Evolutionary conservation across 2,888 invertebrate genomes (phyloP).

Genomic region (Amphipoea oculea): DNA sequence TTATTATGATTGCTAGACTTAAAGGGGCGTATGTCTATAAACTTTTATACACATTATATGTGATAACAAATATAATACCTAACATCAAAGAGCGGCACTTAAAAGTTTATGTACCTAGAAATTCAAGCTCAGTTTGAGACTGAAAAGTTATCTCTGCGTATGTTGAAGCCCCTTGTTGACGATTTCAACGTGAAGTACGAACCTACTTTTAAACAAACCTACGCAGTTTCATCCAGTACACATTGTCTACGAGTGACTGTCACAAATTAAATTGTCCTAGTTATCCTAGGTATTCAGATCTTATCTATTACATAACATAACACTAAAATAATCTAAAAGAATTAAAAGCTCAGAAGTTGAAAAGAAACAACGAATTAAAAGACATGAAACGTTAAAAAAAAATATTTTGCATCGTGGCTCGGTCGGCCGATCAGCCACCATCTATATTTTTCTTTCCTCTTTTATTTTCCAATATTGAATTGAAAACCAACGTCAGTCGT

Average conservation of each 20-base stretch:
- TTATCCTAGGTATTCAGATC: neutral
- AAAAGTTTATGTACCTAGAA: conserved; percentile 9
- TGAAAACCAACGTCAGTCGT: conserved; percentile 19
- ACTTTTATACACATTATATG: conserved; percentile 1
- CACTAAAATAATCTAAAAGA: neutral
- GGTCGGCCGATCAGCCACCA: neutral
- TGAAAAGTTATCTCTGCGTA: neutral
- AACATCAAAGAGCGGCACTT: neutral
- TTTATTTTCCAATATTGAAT: conserved; percentile 18
- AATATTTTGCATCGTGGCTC: neutral
- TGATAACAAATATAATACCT: conserved; percentile 8
- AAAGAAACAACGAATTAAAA: conserved; percentile 5
- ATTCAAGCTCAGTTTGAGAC: conserved; percentile 2
- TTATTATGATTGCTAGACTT: conserved; percentile 27
- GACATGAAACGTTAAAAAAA: conserved; percentile 4
- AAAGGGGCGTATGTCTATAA: neutral
- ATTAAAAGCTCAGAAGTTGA: neutral
- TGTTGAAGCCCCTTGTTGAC: neutral
- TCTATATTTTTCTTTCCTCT: neutral
- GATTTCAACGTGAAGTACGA: neutral
- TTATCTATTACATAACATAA: neutral
- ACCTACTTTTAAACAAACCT: conserved; percentile 11
- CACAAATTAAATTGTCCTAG: neutral
- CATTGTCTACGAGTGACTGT: neutral
- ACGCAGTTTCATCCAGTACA: neutral